Percentiles rank a stretch among this genome's conserved stretches.
Evolutionary conservation across 2,888 invertebrate species (phyloP).

Genomic region (Cataglyphis cursor): DNA sequence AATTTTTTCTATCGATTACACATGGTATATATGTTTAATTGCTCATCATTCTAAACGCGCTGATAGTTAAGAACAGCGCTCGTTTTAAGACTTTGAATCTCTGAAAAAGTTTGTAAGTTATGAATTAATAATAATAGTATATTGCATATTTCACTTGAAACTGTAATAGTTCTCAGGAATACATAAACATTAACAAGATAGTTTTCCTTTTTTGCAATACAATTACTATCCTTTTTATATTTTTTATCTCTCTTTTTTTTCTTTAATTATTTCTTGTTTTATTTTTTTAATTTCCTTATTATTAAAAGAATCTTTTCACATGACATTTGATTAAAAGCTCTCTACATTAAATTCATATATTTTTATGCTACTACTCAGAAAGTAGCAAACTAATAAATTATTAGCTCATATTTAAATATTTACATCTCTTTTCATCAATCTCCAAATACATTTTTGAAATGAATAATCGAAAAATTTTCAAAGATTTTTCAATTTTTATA

Average conservation of each 20-base stretch:
- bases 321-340: background rate
- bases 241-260: background rate
- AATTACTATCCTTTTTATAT: background rate
- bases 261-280: background rate
- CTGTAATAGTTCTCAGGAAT: too few species aligned
- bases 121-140: too few species aligned
- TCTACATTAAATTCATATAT: background rate
- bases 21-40: background rate
- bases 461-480: background rate
- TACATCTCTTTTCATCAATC: background rate
- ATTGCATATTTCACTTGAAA: too few species aligned
- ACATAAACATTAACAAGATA: too few species aligned
- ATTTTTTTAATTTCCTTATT: background rate
- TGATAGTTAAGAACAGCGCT: background rate
- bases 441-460: background rate
- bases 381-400: conserved; percentile 21
- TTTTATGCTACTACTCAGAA: background rate
- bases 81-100: background rate
- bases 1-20: background rate
- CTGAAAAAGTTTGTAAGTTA: too few species aligned
- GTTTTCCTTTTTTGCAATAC: too few species aligned
- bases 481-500: background rate
- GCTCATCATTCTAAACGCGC: background rate
- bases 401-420: background rate
- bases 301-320: background rate